Conservation (phyloP, 2,113 vertebrate genomes). For the Prionailurus bengalensis region DNA sequence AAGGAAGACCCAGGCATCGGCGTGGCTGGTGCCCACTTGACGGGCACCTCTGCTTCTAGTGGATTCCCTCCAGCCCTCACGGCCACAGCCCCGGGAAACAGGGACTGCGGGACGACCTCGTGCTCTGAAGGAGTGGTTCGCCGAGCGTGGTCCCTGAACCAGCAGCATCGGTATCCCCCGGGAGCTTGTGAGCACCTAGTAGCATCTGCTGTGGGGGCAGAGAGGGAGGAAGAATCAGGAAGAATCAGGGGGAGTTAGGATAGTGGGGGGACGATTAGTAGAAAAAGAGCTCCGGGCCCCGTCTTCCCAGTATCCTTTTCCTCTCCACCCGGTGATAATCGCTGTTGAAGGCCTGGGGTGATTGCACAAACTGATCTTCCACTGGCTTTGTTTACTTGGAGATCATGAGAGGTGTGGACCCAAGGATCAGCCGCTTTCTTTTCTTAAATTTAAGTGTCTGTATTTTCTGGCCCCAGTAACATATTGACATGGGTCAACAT, state of each 20-base stretch:
- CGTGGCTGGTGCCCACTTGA: neutral
- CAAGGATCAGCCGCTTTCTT: neutral
- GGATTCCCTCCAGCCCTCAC: neutral
- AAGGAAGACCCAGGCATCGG: neutral
- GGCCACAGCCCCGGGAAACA: neutral
- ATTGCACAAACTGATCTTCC: neutral
- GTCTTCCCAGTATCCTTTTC: neutral
- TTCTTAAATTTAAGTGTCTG: neutral
- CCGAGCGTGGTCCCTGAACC: neutral
- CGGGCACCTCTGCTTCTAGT: neutral
- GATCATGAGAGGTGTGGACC: neutral
- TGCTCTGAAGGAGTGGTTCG: no score
- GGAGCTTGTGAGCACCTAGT: neutral
- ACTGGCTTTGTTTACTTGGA: neutral
- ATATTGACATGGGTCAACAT: neutral
- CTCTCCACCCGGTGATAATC: neutral
- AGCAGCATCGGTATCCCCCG: neutral
- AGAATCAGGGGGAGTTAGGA: neutral
- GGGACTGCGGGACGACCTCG: neutral
- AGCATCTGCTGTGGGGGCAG: neutral
- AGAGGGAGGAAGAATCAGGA: neutral
- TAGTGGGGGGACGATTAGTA: no score
- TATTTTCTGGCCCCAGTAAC: neutral
- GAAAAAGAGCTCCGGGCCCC: neutral
- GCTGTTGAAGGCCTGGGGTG: no score